Evolutionary conservation across 2,888 invertebrate species (phyloP).

Genomic region (Eupithecia centaureata): DNA sequence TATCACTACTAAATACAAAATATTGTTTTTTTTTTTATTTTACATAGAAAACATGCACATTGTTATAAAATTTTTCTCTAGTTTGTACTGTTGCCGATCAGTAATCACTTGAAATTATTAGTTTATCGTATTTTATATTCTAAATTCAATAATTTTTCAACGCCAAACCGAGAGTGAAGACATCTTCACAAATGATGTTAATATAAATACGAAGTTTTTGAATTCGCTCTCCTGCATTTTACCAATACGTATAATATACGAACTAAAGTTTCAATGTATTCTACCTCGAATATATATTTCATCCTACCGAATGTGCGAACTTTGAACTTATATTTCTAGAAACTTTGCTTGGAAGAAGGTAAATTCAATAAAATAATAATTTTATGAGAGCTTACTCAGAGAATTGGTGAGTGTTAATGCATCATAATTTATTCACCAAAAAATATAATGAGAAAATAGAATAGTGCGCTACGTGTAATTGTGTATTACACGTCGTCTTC

Average conservation of each 20-base stretch:
- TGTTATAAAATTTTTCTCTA: too few species aligned
- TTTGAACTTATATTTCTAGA: slow-evolving; percentile 35
- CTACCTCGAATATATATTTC: slow-evolving; percentile 33
- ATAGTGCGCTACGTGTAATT: too few species aligned
- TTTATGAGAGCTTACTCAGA: slow-evolving; percentile 20
- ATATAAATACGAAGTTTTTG: neutral
- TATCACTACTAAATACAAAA: too few species aligned
- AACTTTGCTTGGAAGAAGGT: slow-evolving; percentile 32
- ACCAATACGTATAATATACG: slow-evolving; percentile 25
- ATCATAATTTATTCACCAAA: neutral
- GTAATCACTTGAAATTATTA: neutral
- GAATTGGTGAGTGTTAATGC: neutral
- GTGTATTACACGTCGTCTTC: too few species aligned
- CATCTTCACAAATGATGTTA: neutral
- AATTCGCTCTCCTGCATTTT: slow-evolving; percentile 16
- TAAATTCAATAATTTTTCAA: neutral
- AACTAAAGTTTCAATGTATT: slow-evolving; percentile 35
- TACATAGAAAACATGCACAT: neutral
- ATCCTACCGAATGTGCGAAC: slow-evolving; percentile 34
- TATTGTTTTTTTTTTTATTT: too few species aligned
- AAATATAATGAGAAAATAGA: too few species aligned
- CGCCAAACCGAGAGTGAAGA: neutral
- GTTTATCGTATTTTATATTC: neutral
- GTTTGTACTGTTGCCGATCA: neutral
- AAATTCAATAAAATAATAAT: slow-evolving; percentile 41